Conservation (phyloP, 1,140 invertebrate species). For the Sycobia sp. region DNA sequence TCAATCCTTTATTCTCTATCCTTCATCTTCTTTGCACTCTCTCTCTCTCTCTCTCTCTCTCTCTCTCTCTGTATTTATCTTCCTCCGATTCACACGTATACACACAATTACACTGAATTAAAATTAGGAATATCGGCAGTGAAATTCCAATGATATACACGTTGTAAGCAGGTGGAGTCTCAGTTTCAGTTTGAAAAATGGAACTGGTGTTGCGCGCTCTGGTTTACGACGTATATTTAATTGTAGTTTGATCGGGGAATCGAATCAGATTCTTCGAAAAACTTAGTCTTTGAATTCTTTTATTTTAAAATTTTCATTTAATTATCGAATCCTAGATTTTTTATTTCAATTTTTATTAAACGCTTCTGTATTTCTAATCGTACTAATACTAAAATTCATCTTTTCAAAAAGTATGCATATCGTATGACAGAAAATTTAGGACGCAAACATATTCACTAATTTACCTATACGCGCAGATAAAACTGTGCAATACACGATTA, state of each 20-base stretch:
- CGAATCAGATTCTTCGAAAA: conserved; percentile 12
- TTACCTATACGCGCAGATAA: too few species aligned
- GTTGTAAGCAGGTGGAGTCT: conserved; percentile 45
- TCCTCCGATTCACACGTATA: too few species aligned
- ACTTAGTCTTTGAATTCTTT: not conserved
- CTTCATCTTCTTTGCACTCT: conserved; percentile 36
- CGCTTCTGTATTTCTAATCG: too few species aligned
- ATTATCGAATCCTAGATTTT: too few species aligned
- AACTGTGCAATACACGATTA: too few species aligned
- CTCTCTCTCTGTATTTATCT: conserved; percentile 39
- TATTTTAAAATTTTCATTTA: not conserved
- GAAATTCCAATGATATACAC: conserved; percentile 63
- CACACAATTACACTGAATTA: too few species aligned
- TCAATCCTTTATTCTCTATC: too few species aligned
- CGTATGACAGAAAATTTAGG: too few species aligned
- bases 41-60: conserved; percentile 37
- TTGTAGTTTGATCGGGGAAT: conserved; percentile 21
- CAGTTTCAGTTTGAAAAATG: conserved; percentile 40
- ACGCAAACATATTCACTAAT: too few species aligned
- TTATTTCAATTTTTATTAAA: too few species aligned
- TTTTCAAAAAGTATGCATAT: too few species aligned
- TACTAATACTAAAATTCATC: too few species aligned
- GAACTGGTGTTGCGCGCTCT: conserved; percentile 51
- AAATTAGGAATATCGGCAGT: conserved; percentile 64
- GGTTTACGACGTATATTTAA: conserved; percentile 37